phyloP scores from a whole-genome alignment of 1,140 invertebrate genomes.

The Tetramorium alpestre region DNA sequence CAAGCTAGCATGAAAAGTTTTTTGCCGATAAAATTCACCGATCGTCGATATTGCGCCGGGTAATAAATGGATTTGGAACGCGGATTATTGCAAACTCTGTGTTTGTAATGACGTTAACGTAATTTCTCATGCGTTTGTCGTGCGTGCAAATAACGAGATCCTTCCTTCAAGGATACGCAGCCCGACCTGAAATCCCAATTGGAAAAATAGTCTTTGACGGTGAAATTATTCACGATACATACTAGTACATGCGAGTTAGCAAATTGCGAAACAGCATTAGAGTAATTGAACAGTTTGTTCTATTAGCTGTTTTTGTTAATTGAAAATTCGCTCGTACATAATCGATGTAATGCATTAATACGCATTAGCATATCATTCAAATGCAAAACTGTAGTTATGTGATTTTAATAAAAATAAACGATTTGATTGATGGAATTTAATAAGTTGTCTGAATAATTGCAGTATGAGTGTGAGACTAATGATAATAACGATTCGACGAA shows the following conservation, averaged over 20 bases:
- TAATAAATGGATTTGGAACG: neutral
- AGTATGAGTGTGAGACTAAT: neutral
- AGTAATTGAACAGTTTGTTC: neutral
- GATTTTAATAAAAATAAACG: slow-evolving; percentile 29
- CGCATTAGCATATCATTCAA: slow-evolving; percentile 19
- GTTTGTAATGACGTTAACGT: neutral
- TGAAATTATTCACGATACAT: neutral
- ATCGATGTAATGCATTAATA: neutral
- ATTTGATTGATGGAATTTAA: neutral
- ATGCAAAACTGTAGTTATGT: slow-evolving; percentile 3
- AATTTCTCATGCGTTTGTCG: neutral
- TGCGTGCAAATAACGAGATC: neutral
- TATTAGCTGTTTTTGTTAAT: neutral
- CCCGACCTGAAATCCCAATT: neutral
- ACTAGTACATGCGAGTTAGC: neutral
- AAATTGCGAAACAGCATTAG: neutral
- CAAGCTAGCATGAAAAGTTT: neutral
- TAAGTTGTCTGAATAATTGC: slow-evolving; percentile 9
- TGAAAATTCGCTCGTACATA: neutral
- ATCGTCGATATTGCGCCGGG: neutral
- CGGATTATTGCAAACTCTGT: neutral
- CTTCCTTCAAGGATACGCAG: neutral
- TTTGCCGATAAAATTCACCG: neutral
- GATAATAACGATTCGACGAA: neutral
- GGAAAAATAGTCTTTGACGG: neutral